Percentiles rank a stretch among this genome's conserved stretches.
These are phyloP conservation scores for Clunio marinus DNA, from an alignment of 2,888 invertebrate species.

Conservation along the genomic window DNA sequence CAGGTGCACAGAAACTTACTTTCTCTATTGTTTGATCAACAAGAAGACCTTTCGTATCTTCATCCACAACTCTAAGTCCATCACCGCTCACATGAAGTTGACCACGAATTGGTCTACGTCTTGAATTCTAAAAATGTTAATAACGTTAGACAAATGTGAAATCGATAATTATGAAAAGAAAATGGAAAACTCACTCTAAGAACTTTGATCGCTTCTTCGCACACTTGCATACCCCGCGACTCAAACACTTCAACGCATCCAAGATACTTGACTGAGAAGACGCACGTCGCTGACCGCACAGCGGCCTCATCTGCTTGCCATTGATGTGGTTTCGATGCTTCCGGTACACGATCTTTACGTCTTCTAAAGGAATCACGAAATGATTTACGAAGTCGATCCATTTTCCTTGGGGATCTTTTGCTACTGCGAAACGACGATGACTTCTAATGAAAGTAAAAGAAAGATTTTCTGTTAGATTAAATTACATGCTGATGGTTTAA, in stretches of 20 bases:
- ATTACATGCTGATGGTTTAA: neutral
- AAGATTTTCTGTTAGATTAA: conserved; percentile 12
- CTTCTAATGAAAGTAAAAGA: conserved; percentile 52
- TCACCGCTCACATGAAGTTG: conserved; percentile 89
- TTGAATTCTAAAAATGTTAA: conserved; percentile 65
- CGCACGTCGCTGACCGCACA: conserved; percentile 92
- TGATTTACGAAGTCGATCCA: conserved; percentile 84
- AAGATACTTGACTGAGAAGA: conserved; percentile 96
- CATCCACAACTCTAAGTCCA: conserved; percentile 95
- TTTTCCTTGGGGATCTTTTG: conserved; percentile 67
- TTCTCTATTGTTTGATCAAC: conserved; percentile 99
- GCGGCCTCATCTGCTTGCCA: conserved; percentile 98
- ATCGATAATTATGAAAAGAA: neutral
- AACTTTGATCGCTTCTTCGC: conserved; percentile 97
- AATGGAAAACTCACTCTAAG: conserved; percentile 70
- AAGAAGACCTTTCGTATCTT: conserved; percentile 96
- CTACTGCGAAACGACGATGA: conserved; percentile 55
- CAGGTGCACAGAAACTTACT: conserved; percentile 99
- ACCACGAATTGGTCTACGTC: conserved; percentile 83
- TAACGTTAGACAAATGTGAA: neutral
- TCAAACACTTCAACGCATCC: conserved; percentile 99
- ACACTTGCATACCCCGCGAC: conserved; percentile 98
- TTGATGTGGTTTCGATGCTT: conserved; percentile 93
- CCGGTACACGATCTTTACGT: conserved; percentile 83
- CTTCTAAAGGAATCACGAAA: conserved; percentile 91